Evolutionary conservation across 2,888 invertebrate genomes (phyloP), one percentile per base, ranked within the genome.

Genomic region (Lasioglossum marginatum): DNA sequence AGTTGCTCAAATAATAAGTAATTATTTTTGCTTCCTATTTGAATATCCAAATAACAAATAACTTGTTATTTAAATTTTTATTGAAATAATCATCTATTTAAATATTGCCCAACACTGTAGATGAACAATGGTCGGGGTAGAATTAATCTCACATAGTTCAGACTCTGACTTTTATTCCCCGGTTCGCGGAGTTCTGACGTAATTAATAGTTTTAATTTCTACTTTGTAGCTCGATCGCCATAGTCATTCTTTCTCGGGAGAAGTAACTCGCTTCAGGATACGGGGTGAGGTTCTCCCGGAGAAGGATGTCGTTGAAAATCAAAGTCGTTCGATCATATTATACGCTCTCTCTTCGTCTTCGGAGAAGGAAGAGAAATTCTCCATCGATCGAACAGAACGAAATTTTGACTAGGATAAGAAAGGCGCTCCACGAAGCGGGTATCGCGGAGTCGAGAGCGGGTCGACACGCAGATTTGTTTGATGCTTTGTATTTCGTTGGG

Each of bases 401-500:
- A 66, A 83, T 82, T 87, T 81, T 76, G 63, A 73, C 70, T 60
- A 81, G 10, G 76, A 79, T 83, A 87, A 81, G 78, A 31, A 34
- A 6, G 6, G 43, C 23, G 12, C 10, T 6, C 19, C 27, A 4
- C 19, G 68, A 31, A 34, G 73, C 71, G 60, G 77, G 81, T 43
- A 52, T 52, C 52, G 77, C 37, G 66, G 77, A 34, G 77, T 63
- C 70, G 74, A 52, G 70, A 79, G 57, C 48, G 48, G 74, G 4
- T 82, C 80, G 82, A 88, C 81, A 79, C 81, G 48, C 77, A 81
- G 83, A 89, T 89, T 88, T 68, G 70, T 86, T 90, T 90, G 86
- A 88, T 84, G 90, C 71, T 71, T 81, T 83, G 79, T 89, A 87
- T 90, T 89, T 85, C 87, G 86, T 85, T 82, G 86, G 75, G 86